Base-by-base conservation (phyloP, 2,113 vertebrate genomes). In the Paratilapia polleni region DNA sequence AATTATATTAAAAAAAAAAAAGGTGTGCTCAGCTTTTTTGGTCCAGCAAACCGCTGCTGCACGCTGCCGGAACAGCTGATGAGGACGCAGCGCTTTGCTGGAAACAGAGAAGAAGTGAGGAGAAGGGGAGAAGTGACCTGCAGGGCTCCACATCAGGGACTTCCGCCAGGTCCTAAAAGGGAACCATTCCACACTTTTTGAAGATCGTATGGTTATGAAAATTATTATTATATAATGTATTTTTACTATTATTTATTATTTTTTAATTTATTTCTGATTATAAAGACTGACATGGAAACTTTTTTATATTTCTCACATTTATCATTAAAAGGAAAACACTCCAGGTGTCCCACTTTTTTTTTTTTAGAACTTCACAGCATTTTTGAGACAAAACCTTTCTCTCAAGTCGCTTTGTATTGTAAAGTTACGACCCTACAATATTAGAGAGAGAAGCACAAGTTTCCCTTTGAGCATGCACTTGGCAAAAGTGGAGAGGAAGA, bases 131-230 rank as follows among this genome's bases (percentile, higher is more conserved):
- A 22, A 17, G 78, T 26, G 81, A 87, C 84, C 87, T 77, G 80
- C 84, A 31, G 62, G 59, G 57, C 57, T 10, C 64, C 82, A 84
- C 82, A 38, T 26, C 74, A 34, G 47, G 64, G 83, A 24, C 76
- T 82, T 91, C 94, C 91, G 80, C 92, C 88, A 88, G 90, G 93
- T 94, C 94, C 92, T 94, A 87, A 56, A 93, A 82, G 77, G 64
- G 36, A 76, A 82, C 77, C 0, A 1, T 22, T 52, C 8, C 43
- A 49, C 41, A 70, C 5, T 49, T 49, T 15, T n/a, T n/a, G 15
- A 24, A 14, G 63, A 15, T n/a, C 24, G 63, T 43, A 43, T 20
- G 64, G 14, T 28, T 28, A 49, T 28, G 5, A 14, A 49, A 49
- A n/a, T n/a, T n/a, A n/a, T n/a, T n/a, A n/a, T n/a, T n/a, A n/a